These are phyloP conservation scores for Siphonodentalium dalli DNA, from an alignment of 2,888 invertebrate genomes.

Conservation along the genomic window DNA sequence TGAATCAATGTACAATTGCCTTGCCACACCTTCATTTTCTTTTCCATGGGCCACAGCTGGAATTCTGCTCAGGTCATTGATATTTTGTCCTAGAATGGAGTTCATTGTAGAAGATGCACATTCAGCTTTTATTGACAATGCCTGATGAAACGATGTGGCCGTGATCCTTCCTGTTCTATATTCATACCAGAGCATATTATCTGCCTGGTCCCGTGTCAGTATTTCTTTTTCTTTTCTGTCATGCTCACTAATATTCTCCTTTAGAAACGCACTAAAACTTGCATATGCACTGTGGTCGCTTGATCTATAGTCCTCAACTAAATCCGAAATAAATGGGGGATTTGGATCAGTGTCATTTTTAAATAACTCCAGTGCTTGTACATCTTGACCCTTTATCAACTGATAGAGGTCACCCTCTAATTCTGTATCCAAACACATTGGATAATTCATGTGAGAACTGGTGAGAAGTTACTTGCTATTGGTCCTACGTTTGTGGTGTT, in stretches of 20 bases:
- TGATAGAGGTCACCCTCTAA: too few relatives aligned
- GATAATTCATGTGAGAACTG: conserved; percentile 1
- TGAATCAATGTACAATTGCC: conserved; percentile 6
- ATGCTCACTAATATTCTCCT: background rate
- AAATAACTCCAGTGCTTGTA: too few relatives aligned
- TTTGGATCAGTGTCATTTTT: too few relatives aligned
- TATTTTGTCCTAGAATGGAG: too few relatives aligned
- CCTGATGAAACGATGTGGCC: conserved; percentile 6
- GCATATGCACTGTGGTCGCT: too few relatives aligned
- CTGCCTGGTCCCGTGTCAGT: conserved; percentile 3
- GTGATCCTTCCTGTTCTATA: conserved; percentile 14
- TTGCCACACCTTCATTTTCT: conserved; percentile 11
- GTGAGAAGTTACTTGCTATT: background rate
- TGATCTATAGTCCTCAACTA: too few relatives aligned
- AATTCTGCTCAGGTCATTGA: background rate
- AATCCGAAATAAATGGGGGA: too few relatives aligned
- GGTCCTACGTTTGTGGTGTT: background rate
- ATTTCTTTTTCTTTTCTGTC: background rate
- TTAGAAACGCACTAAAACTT: too few relatives aligned
- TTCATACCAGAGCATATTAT: conserved; percentile 8
- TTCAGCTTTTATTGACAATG: too few relatives aligned
- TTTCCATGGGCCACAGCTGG: conserved; percentile 5
- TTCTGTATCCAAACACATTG: too few relatives aligned
- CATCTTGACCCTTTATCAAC: too few relatives aligned
- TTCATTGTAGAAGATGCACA: too few relatives aligned